Base-by-base conservation (phyloP, 2,888 invertebrate species). In the Prosopocoilus inquinatus region DNA sequence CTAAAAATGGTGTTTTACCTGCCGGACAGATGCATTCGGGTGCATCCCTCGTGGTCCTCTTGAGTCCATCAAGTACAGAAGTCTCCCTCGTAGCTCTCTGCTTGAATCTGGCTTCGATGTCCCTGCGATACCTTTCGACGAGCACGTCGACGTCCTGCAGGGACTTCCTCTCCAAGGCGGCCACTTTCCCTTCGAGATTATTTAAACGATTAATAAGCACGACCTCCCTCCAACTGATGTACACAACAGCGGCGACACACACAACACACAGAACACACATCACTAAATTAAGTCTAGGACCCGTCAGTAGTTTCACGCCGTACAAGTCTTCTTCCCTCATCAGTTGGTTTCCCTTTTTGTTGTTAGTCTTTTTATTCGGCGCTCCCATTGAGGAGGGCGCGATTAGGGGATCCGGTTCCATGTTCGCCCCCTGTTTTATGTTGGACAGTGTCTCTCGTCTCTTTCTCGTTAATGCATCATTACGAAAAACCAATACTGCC, bases 1-100 rank as follows among this genome's bases (percentile, higher is more conserved):
- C 4, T 3, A 4, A 20, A 20, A 20, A 4, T 20, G 4, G 20
- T 46, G 12, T 33, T 28, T 75, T 74, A 87, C 88, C 88, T 87
- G 87, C 81, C 75, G 87, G 87, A 81, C 88, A 88, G 66, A 81
- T 79, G 80, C 88, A 89, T 77, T 87, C 85, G 11, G 82, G 79
- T 47, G 82, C 81, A 66, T 85, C 85, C 66, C 84, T 76, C 65
- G 81, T 78, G 64, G 80, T 79, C 58, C 84, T 73, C 52, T 77
- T 68, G 67, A 50, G 79, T 68, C 45, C 52, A 47, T 52, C 56
- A 45, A 55, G 59, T 16, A 55, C 54, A 5, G 57, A 53, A 47
- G 76, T 66, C 65, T 77, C 78, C 63, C 78, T 72, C 44, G 70
- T 67, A 57, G 76, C 73, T 63, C 78, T 69, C 62, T 73, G 71